These are phyloP conservation scores for Damaliscus lunatus DNA, from an alignment of 2,113 vertebrate genomes.

Conservation along the genomic window DNA sequence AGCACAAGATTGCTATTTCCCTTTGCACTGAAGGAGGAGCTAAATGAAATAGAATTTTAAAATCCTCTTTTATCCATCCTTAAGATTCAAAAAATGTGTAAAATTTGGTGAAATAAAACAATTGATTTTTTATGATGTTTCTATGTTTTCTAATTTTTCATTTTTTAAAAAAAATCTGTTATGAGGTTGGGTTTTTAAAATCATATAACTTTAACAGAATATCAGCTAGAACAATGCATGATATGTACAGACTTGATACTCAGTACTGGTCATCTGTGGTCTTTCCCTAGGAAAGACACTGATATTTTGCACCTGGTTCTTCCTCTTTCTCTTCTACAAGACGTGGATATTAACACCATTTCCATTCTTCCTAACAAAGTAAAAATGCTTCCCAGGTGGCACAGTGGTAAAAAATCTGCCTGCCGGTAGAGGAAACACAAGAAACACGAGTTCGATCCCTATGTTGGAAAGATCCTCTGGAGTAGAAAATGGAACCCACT, in stretches of 20 bases:
- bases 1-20: not conserved
- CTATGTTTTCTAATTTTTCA: not conserved
- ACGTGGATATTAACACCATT: not conserved
- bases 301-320: not conserved
- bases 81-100: not conserved
- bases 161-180: not conserved
- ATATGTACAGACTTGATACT: not conserved
- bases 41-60: conserved; percentile 17
- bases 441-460: not conserved
- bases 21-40: not conserved
- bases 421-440: not conserved
- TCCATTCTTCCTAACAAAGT: not conserved
- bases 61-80: not conserved
- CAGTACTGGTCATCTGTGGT: not conserved
- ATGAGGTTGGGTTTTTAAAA: not conserved
- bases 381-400: not conserved
- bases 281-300: not conserved
- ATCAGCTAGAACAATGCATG: not conserved
- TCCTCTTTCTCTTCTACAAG: not conserved
- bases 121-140: not conserved
- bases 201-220: not conserved
- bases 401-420: not conserved
- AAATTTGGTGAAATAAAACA: not conserved
- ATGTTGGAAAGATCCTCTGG: not conserved
- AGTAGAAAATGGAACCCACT: not conserved